Evolutionary conservation across 2,113 vertebrate genomes (phyloP).

Genomic region (Ploceus nigricollis): DNA sequence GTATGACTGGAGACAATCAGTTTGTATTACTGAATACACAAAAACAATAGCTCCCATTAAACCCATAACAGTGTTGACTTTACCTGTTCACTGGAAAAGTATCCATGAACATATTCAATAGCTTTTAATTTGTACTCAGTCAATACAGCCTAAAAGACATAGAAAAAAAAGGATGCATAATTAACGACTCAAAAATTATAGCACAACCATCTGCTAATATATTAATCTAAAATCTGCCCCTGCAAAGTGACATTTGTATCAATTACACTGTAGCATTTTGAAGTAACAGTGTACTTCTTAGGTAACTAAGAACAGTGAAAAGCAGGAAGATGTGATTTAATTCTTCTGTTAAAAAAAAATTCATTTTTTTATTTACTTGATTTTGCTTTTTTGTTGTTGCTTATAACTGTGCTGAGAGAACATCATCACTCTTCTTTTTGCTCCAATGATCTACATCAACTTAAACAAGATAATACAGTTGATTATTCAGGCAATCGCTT

Average conservation of each 20-base stretch:
- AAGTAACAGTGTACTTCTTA: neutral
- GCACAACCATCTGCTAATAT: neutral
- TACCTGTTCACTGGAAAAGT: constrained; percentile 99
- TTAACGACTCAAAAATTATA: neutral
- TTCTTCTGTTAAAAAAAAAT: neutral
- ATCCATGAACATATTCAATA: constrained; percentile 96
- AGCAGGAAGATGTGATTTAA: neutral
- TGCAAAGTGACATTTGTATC: neutral
- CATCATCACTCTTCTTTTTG: neutral
- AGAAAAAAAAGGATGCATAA: neutral
- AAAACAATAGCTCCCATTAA: neutral
- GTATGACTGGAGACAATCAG: neutral
- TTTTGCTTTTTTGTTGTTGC: neutral
- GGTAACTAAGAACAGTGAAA: neutral
- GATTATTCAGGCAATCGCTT: neutral
- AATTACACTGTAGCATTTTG: neutral
- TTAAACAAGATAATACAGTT: neutral
- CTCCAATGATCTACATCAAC: neutral
- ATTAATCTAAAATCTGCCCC: neutral
- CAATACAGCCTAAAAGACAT: constrained; percentile 84
- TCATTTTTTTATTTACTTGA: fast-evolving
- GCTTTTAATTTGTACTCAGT: constrained; percentile 95
- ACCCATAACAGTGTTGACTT: neutral
- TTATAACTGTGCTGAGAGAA: neutral
- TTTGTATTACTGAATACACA: neutral